Base-by-base conservation (phyloP, 2,888 invertebrate genomes). In the Notocelia uddmanniana region DNA sequence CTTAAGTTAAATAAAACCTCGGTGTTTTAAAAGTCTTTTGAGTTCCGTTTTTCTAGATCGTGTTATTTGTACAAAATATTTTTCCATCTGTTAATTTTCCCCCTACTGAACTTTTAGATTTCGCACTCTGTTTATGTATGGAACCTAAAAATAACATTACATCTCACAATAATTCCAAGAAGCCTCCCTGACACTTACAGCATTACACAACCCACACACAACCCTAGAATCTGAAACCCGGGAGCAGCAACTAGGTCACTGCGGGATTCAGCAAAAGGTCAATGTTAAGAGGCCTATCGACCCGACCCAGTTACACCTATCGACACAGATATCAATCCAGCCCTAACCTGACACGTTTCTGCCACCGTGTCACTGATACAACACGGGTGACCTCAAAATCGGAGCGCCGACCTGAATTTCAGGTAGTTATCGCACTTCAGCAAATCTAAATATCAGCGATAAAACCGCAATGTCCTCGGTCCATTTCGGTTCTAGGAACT, bases 341-440 rank as follows among this genome's bases (percentile, higher is more conserved):
- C 31, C 45, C 58, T 52, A 59, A 54, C 52, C 50, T 50, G 60
- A 66, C 73, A 63, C 52, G 54, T 57, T 67, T 73, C 21, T 23
- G 48, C 26, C 50, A 62, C 75, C 74, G 75, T 82, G 85, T 82
- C 83, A 84, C 81, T 83, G 80, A 84, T 81, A 81, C 84, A 83
- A 80, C 77, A 81, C 34, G 74, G 75, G 75, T 84, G 84, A 84
- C 83, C 79, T 74, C 69, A 76, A 80, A 87, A 85, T 86, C 83
- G 79, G 86, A 83, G 80, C 86, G 81, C 78, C 78, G 89, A 84
- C 89, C 89, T 76, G 89, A 87, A 89, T 90, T 83, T 76, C 79
- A 79, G 77, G 80, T 66, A 66, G 45, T 71, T 67, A 66, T 67
- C 66, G 52, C 66, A 41, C 21, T 37, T 68, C 31, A 34, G 59